Evolutionary conservation across 2,797 vertebrate genomes (phyloP).

Genomic region (Crypturellus tataupa): DNA sequence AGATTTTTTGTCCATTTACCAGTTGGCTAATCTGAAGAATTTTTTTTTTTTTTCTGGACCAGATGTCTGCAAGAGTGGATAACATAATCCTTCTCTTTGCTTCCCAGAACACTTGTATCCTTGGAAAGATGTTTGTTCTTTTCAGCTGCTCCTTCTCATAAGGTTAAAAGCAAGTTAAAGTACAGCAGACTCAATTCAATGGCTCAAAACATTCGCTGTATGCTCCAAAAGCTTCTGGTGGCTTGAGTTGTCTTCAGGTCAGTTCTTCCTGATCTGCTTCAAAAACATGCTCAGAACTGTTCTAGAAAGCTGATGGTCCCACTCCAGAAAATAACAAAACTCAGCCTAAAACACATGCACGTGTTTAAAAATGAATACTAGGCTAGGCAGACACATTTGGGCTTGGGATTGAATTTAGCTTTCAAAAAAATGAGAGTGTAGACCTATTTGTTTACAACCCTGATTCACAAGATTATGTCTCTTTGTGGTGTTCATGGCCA

Average conservation of each 20-base stretch:
- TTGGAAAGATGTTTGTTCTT: neutral
- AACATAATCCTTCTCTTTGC: neutral
- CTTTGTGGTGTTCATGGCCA: neutral
- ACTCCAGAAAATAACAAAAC: too few species aligned
- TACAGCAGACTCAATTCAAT: neutral
- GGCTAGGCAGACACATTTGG: neutral
- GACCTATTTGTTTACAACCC: neutral
- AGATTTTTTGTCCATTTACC: neutral
- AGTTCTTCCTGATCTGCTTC: neutral
- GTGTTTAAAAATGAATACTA: neutral
- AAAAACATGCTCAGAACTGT: neutral
- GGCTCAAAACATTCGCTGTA: neutral
- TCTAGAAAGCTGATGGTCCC: accelerated
- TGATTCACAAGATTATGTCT: neutral
- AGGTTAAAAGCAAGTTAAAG: neutral
- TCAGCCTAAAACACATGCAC: too few species aligned
- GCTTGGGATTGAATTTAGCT: neutral
- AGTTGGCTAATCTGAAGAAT: neutral
- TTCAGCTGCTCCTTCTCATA: neutral
- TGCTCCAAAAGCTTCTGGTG: neutral
- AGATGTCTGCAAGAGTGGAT: neutral
- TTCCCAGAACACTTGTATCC: neutral
- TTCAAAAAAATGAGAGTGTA: neutral
- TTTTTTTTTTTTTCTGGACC: neutral
- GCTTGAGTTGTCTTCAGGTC: accelerated